Percentiles rank a stretch among this genome's conserved stretches.
These are phyloP conservation scores for Diarsia mendica DNA, from an alignment of 2,888 invertebrate species.

Conservation along the genomic window DNA sequence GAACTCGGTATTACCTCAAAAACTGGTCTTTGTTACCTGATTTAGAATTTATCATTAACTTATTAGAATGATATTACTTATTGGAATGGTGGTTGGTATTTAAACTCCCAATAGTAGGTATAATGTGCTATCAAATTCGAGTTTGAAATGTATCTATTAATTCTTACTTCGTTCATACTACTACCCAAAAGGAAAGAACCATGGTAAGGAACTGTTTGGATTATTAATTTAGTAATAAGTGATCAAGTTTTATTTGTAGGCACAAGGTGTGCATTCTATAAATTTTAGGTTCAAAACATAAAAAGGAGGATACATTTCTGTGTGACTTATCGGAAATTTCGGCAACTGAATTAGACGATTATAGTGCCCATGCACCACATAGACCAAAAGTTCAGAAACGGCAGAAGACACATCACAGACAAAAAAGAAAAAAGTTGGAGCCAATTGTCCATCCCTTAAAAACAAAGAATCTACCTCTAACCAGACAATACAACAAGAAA, in stretches of 20 bases:
- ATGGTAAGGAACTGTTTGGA: constrained; percentile 50
- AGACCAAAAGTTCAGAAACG: constrained; percentile 70
- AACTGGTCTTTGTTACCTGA: too few species aligned
- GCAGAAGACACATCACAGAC: constrained; percentile 72
- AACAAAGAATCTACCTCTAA: constrained; percentile 47
- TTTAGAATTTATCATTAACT: too few species aligned
- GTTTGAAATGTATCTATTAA: constrained; percentile 17
- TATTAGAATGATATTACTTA: too few species aligned
- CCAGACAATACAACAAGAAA: constrained; percentile 74
- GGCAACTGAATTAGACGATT: constrained; percentile 78
- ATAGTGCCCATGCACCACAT: constrained; percentile 59
- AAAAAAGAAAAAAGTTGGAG: constrained; percentile 75
- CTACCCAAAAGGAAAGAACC: constrained; percentile 26
- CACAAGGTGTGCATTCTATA: constrained; percentile 61
- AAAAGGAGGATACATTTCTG: constrained; percentile 68
- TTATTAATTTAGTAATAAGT: constrained; percentile 38
- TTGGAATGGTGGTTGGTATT: not conserved
- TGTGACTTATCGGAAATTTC: constrained; percentile 82
- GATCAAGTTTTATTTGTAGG: constrained; percentile 53
- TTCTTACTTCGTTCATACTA: constrained; percentile 15
- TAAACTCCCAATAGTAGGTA: not conserved
- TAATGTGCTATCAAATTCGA: not conserved
- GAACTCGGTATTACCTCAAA: too few species aligned
- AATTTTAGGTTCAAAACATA: constrained; percentile 71
- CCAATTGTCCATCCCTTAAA: constrained; percentile 60